Evolutionary conservation across 2,888 invertebrate species (phyloP), one percentile per base, ranked within the genome.

Genomic region (Thereva unica): DNA sequence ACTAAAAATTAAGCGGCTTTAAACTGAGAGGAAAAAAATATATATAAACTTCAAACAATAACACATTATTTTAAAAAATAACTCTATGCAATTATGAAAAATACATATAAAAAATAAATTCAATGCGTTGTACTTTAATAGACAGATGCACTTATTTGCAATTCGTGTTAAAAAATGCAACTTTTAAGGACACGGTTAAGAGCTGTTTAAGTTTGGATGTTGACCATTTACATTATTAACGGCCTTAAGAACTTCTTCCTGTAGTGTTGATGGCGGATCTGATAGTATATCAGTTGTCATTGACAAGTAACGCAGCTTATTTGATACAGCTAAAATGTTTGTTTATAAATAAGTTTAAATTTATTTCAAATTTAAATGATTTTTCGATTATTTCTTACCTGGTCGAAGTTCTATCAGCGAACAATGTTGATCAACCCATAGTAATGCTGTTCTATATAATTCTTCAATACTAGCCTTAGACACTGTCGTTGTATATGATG

Each of bases 401-500:
- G 96, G 96, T 75, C 97, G 86, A 82, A 97, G 89, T 84, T 93
- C 91, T 73, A 92, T 91, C 71, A 97, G 87, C 50, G 96, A 95
- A 83, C 97, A 97, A 82, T 95, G 95, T 79, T 97, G 96, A 82
- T 97, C 96, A 66, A 95, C 89, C 97, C 97, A 97, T 69, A 92
- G 86, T 76, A 94, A 85, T 68, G 95, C 93, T 71, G 96, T 93
- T 73, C 94, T 88, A 80, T 93, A 94, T 71, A 97, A 85, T 82
- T 97, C 97, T 72, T 93, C 92, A 69, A 94, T 85, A 83, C 92
- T 95, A 71, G 92, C 89, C 73, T 94, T 93, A 64, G 96, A 95
- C 69, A 97, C 97, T 76, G 92, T 90, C 75, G 90, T 88, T 80
- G 93, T 95, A 83, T 92, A 97, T 8, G 96, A 92, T 74, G 90